Base-by-base conservation (phyloP, 1,140 invertebrate genomes). In the Lepidurus apus region DNA sequence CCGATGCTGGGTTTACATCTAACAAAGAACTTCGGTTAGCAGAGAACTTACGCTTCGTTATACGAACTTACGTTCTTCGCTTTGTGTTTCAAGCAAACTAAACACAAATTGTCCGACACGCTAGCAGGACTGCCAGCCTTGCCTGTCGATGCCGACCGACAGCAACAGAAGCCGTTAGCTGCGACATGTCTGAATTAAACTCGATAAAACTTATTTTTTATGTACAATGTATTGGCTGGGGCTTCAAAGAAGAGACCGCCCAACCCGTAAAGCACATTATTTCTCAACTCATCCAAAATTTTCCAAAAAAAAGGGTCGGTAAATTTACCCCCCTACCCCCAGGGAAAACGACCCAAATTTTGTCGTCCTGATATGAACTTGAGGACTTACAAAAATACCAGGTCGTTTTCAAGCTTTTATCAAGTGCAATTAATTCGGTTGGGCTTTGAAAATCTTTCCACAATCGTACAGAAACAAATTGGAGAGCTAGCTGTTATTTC, bases 221-320 rank as follows among this genome's bases (percentile, higher is more conserved):
- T 65, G 53, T 65, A 65, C 53, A 65, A 65, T 65, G 53, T 65
- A 65, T 65, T 65, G 13, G 53, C 21, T 65, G 17, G 47, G 53
- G 53, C 17, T n/a, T 65, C 8, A 13, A 65, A 65, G 21, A 4
- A 9, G 53, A 65, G 53, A 65, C 53, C 53, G 13, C 6, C 34
- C 53, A 65, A 65, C 13, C 21, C 17, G 53, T 65, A 7, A 65
- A 9, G 53, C 53, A 21, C 53, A 65, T 65, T 13, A 17, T 17
- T 65, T 65, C 21, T 13, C 21, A 65, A 21, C n/a, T 65, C 53
- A 65, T n/a, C 34, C 34, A 34, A 34, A 34, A 34, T 34, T 34
- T 34, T 3, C 26, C 4, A 65, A 9, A 21, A 65, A 65, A 65
- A 65, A 65, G 1, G 17, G 21, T 47, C 1, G 17, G 17, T 1